Conservation (phyloP, 92 coral and sea anemone genomes). For the Actinernus sp. region DNA sequence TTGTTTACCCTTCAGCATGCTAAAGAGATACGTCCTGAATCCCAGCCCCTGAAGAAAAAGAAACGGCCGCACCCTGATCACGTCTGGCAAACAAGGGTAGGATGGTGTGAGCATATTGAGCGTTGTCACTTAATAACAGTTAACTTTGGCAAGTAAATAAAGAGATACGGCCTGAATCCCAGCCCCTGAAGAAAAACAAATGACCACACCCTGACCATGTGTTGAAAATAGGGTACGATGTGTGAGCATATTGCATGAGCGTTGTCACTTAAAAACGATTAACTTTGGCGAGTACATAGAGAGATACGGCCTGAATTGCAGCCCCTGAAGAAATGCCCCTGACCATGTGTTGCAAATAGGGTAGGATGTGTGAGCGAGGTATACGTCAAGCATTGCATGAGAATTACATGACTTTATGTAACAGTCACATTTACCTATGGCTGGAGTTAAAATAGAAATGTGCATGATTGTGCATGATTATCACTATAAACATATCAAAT, state of each 20-base stretch:
- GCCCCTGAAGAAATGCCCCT: slow-evolving; percentile 19
- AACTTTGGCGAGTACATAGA: too few species aligned
- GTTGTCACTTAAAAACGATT: too few species aligned
- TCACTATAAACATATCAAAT: too few species aligned
- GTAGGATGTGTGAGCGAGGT: too few species aligned
- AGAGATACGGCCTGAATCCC: slow-evolving; percentile 24
- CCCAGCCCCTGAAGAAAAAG: slow-evolving; percentile 19
- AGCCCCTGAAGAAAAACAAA: slow-evolving; percentile 27
- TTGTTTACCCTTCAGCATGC: slow-evolving; percentile 39
- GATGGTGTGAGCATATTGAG: background rate
- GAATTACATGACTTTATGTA: too few species aligned
- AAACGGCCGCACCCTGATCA: slow-evolving; percentile 55
- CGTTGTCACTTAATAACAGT: too few species aligned
- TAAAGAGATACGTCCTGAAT: slow-evolving; percentile 26
- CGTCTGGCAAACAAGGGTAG: slow-evolving; percentile 90
- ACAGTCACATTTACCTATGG: too few species aligned
- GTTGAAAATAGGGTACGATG: slow-evolving; percentile 85
- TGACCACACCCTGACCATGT: slow-evolving; percentile 62
- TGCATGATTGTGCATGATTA: too few species aligned
- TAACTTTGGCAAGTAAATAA: too few species aligned
- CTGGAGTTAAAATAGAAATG: too few species aligned
- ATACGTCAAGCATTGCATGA: too few species aligned
- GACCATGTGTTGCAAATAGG: too few species aligned
- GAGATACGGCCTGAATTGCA: slow-evolving; percentile 26
- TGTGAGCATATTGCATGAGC: background rate